Base-by-base conservation (phyloP, 1,140 invertebrate species). In the Kradibia gibbosae region DNA sequence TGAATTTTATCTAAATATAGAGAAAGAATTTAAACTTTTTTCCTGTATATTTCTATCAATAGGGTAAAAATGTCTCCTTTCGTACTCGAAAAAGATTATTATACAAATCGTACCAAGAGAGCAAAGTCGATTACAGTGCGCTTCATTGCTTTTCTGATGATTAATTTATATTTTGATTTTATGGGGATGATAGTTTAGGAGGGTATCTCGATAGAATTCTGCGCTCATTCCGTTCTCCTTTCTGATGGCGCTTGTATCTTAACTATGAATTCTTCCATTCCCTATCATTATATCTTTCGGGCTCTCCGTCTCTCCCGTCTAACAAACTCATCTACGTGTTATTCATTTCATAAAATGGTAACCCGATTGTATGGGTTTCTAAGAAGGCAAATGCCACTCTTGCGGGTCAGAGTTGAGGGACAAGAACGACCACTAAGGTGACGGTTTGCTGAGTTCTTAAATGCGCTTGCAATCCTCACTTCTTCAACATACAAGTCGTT, bases 361-460 rank as follows among this genome's bases (percentile, higher is more conserved):
- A 88, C 86, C 86, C 86, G 86, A 88, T 88, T 88, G 87, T 87
- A 86, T 83, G 78, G 81, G 79, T 55, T 84, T 84, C 82, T 84
- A 82, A 82, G 79, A 79, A 80, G 71, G 80, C 78, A 76, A 83
- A 83, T 83, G 81, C 57, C 82, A 42, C 67, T 4, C 36, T 39
- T n/a, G 34, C 31, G 62, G 65, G 20, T 5, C 42, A 62, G 48
- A n/a, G n/a, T n/a, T n/a, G n/a, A 79, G 60, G 53, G 48, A 71
- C 55, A 31, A 62, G 71, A 86, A 85, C 72, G 82, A 85, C 53
- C 83, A 87, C 85, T 86, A 39, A 55, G 86, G 82, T 42, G 34
- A 84, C 85, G 84, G 82, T 62, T 82, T 75, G 82, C 72, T 80
- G 45, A 62, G 53, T 55, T n/a, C 13, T 7, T 31, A 1, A 20